Conservation (phyloP, 2,113 vertebrate genomes). For the Calyptommatus sinebrachiatus region DNA sequence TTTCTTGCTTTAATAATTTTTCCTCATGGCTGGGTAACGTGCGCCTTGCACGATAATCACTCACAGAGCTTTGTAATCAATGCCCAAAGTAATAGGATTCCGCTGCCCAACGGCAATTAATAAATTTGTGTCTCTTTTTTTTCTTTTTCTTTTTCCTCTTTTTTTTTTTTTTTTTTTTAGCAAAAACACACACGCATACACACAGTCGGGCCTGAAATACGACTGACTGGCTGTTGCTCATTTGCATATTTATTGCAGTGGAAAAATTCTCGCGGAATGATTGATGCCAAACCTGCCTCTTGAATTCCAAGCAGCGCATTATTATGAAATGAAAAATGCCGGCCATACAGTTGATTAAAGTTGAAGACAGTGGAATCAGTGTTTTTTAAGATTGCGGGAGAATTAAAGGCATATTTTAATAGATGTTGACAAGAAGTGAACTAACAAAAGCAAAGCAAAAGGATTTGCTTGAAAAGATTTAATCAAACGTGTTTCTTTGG, state of each 20-base stretch:
- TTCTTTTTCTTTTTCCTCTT: too few relatives aligned
- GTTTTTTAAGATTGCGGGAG: constrained; percentile 89
- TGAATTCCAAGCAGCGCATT: constrained; percentile 99
- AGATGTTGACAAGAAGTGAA: constrained; percentile 99
- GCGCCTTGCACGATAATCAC: constrained; percentile 90
- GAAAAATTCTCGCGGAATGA: constrained; percentile 96
- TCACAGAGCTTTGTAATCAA: constrained; percentile 99
- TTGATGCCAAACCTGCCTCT: constrained; percentile 98
- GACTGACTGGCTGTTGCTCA: constrained; percentile 98
- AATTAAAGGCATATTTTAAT: constrained; percentile 97
- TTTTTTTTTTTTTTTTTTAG: not conserved
- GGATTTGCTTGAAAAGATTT: constrained; percentile 99
- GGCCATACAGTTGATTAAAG: constrained; percentile 99
- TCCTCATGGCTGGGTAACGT: constrained; percentile 84
- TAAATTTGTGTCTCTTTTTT: constrained; percentile 98
- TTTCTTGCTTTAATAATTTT: constrained; percentile 88
- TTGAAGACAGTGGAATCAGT: constrained; percentile 97
- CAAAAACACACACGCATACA: constrained; percentile 36
- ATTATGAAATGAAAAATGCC: constrained; percentile 94
- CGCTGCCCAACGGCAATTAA: constrained; percentile 99
- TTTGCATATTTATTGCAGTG: constrained; percentile 99
- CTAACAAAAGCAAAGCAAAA: constrained; percentile 97
- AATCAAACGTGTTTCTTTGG: constrained; percentile 97
- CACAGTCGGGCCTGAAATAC: constrained; percentile 99
- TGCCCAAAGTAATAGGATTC: constrained; percentile 99